phyloP scores from a whole-genome alignment of 2,888 invertebrate species.

The Stratiomys singularior region DNA sequence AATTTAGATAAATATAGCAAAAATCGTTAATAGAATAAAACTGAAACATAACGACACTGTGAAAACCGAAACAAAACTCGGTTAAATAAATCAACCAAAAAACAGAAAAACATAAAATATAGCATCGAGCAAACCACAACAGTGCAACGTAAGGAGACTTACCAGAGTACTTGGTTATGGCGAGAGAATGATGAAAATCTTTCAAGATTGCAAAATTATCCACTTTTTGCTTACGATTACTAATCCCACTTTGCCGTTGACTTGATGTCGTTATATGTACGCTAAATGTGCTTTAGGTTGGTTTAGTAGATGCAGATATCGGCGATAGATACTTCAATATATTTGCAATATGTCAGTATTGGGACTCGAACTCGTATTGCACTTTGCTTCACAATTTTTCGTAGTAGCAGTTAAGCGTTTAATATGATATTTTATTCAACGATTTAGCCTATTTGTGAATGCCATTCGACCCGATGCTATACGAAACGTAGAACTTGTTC shows the following conservation, averaged over 20 bases:
- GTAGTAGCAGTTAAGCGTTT: slow-evolving; percentile 4
- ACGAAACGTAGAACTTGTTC: slow-evolving; percentile 20
- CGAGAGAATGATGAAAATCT: slow-evolving; percentile 44
- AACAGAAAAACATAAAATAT: not conserved
- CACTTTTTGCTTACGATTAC: slow-evolving; percentile 42
- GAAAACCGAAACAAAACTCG: not conserved
- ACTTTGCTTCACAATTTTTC: not conserved
- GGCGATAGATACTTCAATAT: slow-evolving; percentile 2
- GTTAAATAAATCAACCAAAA: not conserved
- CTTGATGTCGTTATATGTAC: slow-evolving; percentile 20
- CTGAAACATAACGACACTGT: not conserved
- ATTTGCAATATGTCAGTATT: slow-evolving; percentile 21
- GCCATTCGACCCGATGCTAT: not conserved
- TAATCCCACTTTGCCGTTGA: slow-evolving; percentile 38
- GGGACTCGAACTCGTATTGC: slow-evolving; percentile 25
- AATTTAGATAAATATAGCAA: slow-evolving; percentile 20
- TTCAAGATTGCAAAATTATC: slow-evolving; percentile 41
- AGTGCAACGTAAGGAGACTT: not conserved
- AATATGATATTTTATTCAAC: slow-evolving; percentile 20
- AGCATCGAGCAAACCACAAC: slow-evolving; percentile 7
- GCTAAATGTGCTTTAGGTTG: not conserved
- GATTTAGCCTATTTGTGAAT: slow-evolving; percentile 1
- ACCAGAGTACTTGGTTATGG: not conserved
- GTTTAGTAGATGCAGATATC: not conserved
- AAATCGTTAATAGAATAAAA: slow-evolving; percentile 13